These are phyloP conservation scores for Syncerus caffer DNA, from an alignment of 2,797 vertebrate species.

Conservation along the genomic window DNA sequence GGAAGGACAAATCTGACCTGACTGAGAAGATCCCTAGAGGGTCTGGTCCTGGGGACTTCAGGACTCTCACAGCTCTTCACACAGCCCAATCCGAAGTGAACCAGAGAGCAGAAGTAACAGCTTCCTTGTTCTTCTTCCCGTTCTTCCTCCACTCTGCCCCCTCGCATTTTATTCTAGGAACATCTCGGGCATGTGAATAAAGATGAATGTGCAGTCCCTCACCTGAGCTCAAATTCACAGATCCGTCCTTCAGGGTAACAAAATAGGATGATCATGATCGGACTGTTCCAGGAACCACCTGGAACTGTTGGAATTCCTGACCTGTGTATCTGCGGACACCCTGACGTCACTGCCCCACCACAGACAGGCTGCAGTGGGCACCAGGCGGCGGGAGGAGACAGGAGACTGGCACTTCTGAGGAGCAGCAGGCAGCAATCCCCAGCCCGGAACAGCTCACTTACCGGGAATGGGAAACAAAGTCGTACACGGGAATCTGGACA, in stretches of 20 bases:
- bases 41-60: neutral
- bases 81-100: fast-evolving
- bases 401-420: neutral
- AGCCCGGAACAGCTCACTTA: constrained; percentile 74
- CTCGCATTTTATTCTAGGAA: neutral
- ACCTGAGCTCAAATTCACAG: neutral
- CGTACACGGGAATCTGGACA: constrained; percentile 96
- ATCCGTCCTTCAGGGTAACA: fast-evolving
- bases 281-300: neutral
- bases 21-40: neutral
- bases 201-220: neutral
- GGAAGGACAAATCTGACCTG: neutral
- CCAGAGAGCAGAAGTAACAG: neutral
- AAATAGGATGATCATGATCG: fast-evolving
- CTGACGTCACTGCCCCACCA: fast-evolving
- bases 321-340: fast-evolving
- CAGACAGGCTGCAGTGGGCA: neutral
- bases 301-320: too few species aligned
- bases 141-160: neutral
- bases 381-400: fast-evolving
- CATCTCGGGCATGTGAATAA: neutral
- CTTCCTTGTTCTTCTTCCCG: neutral
- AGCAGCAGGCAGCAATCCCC: neutral
- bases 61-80: neutral
- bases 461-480: constrained; percentile 98